These are phyloP conservation scores for Hystrix cristata DNA, from an alignment of 2,113 vertebrate genomes.

Conservation along the genomic window DNA sequence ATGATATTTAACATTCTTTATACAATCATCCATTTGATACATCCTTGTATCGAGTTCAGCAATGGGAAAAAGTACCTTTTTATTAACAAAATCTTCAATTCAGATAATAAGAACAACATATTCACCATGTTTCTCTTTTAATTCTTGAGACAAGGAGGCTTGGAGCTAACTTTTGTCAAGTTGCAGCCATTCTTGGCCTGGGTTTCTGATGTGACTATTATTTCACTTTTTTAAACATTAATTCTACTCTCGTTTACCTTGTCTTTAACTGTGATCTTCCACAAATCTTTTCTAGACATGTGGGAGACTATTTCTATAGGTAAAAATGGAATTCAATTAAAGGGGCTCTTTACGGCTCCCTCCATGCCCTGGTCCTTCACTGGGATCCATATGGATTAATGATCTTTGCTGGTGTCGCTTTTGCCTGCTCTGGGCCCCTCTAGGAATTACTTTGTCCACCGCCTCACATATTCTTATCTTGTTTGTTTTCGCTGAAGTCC, in stretches of 20 bases:
- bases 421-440: not conserved
- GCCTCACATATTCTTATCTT: not conserved
- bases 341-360: not conserved
- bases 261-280: not conserved
- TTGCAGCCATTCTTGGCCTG: not conserved
- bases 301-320: not conserved
- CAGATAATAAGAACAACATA: not conserved
- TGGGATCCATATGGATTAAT: not conserved
- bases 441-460: not conserved
- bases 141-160: not conserved
- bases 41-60: conserved; percentile 38
- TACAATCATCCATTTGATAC: conserved; percentile 41
- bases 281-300: not conserved
- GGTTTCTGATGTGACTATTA: not conserved
- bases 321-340: conserved; percentile 25
- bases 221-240: not conserved
- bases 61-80: conserved; percentile 2
- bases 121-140: conserved; percentile 6
- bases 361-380: not conserved
- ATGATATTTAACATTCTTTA: conserved; percentile 36
- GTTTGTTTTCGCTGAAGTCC: not conserved
- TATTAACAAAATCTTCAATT: conserved; percentile 30
- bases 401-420: not conserved
- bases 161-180: not conserved
- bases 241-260: not conserved